Evolutionary conservation across 2,888 invertebrate genomes (phyloP).

Genomic region (Barypeithes pellucidus): DNA sequence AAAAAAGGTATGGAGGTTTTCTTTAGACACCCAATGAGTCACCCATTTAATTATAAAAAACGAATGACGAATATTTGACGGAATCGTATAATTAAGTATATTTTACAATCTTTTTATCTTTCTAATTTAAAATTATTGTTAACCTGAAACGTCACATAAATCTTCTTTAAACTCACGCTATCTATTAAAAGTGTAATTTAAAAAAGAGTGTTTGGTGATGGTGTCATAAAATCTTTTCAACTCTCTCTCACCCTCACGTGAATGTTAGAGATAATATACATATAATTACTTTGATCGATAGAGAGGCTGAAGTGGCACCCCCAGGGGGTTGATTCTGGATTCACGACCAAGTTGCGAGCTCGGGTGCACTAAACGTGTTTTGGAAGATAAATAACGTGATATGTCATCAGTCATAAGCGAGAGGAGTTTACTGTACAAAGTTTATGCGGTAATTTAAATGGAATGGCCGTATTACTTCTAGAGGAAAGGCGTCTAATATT

Average conservation of each 20-base stretch:
- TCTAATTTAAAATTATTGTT: not conserved
- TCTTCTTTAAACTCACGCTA: constrained; percentile 15
- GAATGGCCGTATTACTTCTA: constrained; percentile 14
- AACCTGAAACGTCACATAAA: not conserved
- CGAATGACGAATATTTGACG: too few species aligned
- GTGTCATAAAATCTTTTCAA: constrained; percentile 32
- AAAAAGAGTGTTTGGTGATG: constrained; percentile 27
- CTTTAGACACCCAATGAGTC: too few species aligned
- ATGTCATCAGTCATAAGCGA: constrained; percentile 44
- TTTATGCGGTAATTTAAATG: constrained; percentile 48
- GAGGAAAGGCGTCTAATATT: too few species aligned
- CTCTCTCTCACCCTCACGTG: constrained; percentile 20
- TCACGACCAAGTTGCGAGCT: constrained; percentile 40
- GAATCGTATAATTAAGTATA: too few species aligned
- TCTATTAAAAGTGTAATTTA: constrained; percentile 24
- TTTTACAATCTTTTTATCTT: not conserved
- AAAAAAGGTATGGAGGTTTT: too few species aligned
- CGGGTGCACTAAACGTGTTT: constrained; percentile 36
- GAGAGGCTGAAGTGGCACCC: constrained; percentile 19
- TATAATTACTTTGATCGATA: constrained; percentile 47
- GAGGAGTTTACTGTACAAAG: constrained; percentile 41
- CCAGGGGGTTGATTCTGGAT: constrained; percentile 37
- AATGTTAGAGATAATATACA: constrained; percentile 35
- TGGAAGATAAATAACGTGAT: constrained; percentile 42
- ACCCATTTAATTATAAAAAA: too few species aligned